Evolutionary conservation across 2,113 vertebrate species (phyloP), one percentile per base, ranked within the genome.

Genomic region (Etia nguti): DNA sequence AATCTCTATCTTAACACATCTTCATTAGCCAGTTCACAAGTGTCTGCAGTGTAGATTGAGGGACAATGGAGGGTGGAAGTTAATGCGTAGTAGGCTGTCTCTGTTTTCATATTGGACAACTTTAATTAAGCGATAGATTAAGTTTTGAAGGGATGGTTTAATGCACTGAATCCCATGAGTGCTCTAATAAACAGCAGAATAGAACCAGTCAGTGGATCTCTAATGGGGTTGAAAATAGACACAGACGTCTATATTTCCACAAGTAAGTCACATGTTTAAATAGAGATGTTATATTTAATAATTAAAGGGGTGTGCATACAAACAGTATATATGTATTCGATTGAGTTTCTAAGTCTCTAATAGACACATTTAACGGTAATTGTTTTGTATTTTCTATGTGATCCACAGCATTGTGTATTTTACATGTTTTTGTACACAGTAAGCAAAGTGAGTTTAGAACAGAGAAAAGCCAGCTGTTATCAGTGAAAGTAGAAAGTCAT

Each of bases 61-160:
- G 92, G 93, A 96, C 95, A 96, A 96, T 94, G 96, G 95, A 96
- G 94, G 95, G 91, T 84, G 95, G 88, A 96, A 97, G 94, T 97
- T 96, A 95, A 93, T 96, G 97, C 94, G 95, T 96, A 95, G 96
- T 94, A 94, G 96, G 94, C 95, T 90, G 92, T 92, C 95, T 96
- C 96, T 96, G 96, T 97, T 98, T 97, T 97, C 97, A 96, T 96
- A 96, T 95, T 95, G 96, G 96, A 95, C 95, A 97, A 97, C 94
- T 96, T 97, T 98, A 98, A 98, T 98, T 98, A 98, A 98, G 96
- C 97, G 95, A 97, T 97, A 98, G 96, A 98, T 98, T 97, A 97
- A 95, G 92, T 97, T 97, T 96, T 97, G 97, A 97, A 96, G 97
- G 96, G 96, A 95, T 88, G 95, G 81, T 97, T 93, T 94, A 87